Percentiles rank a stretch among this genome's conserved stretches.
Conservation (phyloP, 2,797 vertebrate genomes). For the Menidia menidia region DNA sequence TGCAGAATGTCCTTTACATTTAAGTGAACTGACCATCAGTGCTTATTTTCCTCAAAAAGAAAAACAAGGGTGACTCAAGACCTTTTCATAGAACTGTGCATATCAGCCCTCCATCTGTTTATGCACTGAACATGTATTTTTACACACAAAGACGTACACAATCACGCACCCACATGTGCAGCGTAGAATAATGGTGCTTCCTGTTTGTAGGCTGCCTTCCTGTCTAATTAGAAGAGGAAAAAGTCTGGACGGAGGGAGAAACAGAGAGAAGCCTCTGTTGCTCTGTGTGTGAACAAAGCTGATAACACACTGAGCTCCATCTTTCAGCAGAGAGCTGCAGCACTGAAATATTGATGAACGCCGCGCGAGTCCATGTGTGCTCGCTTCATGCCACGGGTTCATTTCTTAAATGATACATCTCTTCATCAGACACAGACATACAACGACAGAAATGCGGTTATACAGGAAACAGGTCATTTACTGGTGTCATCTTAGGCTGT, state of each 20-base stretch:
- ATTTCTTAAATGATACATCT: not conserved
- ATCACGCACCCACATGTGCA: not conserved
- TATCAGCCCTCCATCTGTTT: slow-evolving; percentile 13
- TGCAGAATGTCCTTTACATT: no score
- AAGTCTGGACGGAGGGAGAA: slow-evolving; percentile 3
- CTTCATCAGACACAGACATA: not conserved
- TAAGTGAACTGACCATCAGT: no score
- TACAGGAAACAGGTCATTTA: not conserved
- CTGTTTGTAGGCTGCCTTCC: slow-evolving; percentile 73
- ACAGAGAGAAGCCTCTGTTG: slow-evolving; percentile 2
- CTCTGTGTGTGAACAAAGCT: slow-evolving; percentile 16
- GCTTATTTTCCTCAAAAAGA: no score
- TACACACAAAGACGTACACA: not conserved
- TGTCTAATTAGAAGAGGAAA: slow-evolving; percentile 60
- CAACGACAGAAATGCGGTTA: slow-evolving; percentile 11
- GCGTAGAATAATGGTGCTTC: slow-evolving; percentile 54
- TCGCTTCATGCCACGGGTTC: not conserved
- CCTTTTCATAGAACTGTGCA: not conserved
- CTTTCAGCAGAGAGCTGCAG: slow-evolving; percentile 65
- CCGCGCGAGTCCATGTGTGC: slow-evolving; percentile 30
- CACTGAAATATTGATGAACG: slow-evolving; percentile 83
- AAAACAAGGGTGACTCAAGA: not conserved
- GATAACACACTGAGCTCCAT: slow-evolving; percentile 47
- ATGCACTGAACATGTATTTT: not conserved
- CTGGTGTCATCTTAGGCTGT: not conserved